These are phyloP conservation scores for Tortricodes alternella DNA, from an alignment of 2,888 invertebrate genomes.

Conservation along the genomic window DNA sequence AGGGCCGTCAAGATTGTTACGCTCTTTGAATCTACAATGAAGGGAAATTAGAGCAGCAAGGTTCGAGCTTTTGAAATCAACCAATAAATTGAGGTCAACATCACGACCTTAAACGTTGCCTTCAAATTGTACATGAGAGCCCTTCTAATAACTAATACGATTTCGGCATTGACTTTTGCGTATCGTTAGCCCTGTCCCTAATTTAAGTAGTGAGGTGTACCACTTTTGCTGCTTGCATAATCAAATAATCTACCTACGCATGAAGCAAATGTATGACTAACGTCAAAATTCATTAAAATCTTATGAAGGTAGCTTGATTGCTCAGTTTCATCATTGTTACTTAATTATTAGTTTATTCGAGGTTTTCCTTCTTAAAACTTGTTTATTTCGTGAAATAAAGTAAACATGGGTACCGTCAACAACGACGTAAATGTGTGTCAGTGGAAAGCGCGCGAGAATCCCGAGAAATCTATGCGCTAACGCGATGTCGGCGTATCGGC, in stretches of 20 bases:
- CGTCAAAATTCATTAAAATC: too few relatives aligned
- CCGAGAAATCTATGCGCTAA: slow-evolving; percentile 78
- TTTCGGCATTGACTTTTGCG: slow-evolving; percentile 76
- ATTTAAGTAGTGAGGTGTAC: slow-evolving; percentile 37
- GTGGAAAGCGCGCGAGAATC: slow-evolving; percentile 81
- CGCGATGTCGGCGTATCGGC: slow-evolving; percentile 50
- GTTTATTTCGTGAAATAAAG: too few relatives aligned
- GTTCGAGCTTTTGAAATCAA: slow-evolving; percentile 77
- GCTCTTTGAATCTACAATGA: slow-evolving; percentile 79
- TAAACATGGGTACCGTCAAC: slow-evolving; percentile 10
- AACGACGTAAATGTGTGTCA: slow-evolving; percentile 71
- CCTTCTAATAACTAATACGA: slow-evolving; percentile 74
- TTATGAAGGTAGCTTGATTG: background rate
- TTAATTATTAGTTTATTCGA: too few relatives aligned
- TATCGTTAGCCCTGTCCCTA: slow-evolving; percentile 58
- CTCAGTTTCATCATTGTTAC: background rate
- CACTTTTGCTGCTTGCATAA: slow-evolving; percentile 26
- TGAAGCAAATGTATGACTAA: background rate
- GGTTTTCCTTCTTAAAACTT: too few relatives aligned
- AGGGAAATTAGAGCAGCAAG: slow-evolving; percentile 80
- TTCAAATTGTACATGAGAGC: slow-evolving; percentile 67
- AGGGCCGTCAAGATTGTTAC: slow-evolving; percentile 73
- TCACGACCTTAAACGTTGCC: slow-evolving; percentile 72
- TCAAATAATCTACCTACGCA: background rate
- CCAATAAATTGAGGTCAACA: slow-evolving; percentile 68